Conservation (phyloP, 2,888 invertebrate genomes). For the Caenorhabditis wallacei region DNA sequence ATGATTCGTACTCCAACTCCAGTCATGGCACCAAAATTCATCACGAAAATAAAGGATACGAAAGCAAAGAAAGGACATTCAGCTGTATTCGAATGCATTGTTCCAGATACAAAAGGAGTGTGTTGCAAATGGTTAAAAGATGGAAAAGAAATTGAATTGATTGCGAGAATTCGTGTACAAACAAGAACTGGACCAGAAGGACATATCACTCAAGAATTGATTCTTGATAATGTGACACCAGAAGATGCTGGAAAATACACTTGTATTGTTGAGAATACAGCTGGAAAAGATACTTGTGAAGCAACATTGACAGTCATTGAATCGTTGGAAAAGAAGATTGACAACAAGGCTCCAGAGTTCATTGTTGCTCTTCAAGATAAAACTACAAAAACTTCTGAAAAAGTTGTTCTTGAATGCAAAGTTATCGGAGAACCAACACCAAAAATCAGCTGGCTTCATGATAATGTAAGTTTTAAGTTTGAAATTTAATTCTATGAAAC, state of each 20-base stretch:
- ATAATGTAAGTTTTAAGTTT: constrained; percentile 83
- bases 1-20: constrained; percentile 82
- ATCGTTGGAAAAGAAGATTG: constrained; percentile 76
- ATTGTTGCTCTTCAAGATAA: constrained; percentile 76
- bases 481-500: neutral
- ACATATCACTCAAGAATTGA: constrained; percentile 74
- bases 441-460: constrained; percentile 87
- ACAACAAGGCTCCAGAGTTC: constrained; percentile 78
- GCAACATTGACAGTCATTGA: constrained; percentile 80
- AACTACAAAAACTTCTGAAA: constrained; percentile 74
- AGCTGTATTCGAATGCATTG: constrained; percentile 83
- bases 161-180: constrained; percentile 83
- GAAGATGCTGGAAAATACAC: constrained; percentile 83
- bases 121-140: constrained; percentile 83
- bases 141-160: constrained; percentile 82
- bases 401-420: constrained; percentile 86
- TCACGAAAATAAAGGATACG: constrained; percentile 82
- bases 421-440: constrained; percentile 79
- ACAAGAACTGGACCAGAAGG: constrained; percentile 76
- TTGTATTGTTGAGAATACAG: constrained; percentile 81
- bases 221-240: constrained; percentile 80
- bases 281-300: constrained; percentile 81
- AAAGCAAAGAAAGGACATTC: constrained; percentile 80
- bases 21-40: constrained; percentile 83
- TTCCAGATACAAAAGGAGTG: constrained; percentile 83